A percentile compares a stretch with the other conserved stretches of the same genome.
phyloP scores from a whole-genome alignment of 2,113 vertebrate genomes.

The Scolopax mira region DNA sequence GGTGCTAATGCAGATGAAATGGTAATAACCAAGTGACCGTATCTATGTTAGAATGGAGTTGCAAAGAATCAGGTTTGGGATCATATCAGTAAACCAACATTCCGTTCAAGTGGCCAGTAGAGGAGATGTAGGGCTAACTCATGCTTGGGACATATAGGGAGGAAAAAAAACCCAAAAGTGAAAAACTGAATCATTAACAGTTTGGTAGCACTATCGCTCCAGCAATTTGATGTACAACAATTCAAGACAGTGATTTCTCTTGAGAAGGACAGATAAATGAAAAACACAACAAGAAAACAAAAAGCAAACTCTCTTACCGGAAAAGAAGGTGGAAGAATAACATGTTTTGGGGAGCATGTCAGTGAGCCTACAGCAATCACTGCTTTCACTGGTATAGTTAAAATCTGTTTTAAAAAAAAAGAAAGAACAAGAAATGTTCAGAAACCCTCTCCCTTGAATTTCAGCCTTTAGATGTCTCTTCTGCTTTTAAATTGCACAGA shows the following conservation, averaged over 20 bases:
- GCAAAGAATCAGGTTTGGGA: background rate
- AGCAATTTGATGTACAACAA: background rate
- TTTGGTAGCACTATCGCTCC: background rate
- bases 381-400: constrained; percentile 91
- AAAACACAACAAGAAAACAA: background rate
- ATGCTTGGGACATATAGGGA: rapidly evolving
- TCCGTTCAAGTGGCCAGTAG: background rate
- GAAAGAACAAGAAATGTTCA: background rate
- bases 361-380: constrained; percentile 89
- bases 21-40: background rate
- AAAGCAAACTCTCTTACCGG: constrained; percentile 79
- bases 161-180: rapidly evolving
- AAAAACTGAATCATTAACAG: background rate
- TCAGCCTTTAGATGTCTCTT: background rate
- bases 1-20: background rate
- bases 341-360: constrained; percentile 86
- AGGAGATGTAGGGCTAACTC: background rate
- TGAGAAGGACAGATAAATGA: background rate
- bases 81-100: background rate
- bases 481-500: background rate
- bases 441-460: rapidly evolving
- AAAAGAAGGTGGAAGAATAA: constrained; percentile 88
- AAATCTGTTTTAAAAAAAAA: constrained; percentile 80
- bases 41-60: background rate
- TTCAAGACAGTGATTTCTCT: background rate